Base-by-base conservation (phyloP, 2,888 invertebrate species). In the Orthosia gothica region DNA sequence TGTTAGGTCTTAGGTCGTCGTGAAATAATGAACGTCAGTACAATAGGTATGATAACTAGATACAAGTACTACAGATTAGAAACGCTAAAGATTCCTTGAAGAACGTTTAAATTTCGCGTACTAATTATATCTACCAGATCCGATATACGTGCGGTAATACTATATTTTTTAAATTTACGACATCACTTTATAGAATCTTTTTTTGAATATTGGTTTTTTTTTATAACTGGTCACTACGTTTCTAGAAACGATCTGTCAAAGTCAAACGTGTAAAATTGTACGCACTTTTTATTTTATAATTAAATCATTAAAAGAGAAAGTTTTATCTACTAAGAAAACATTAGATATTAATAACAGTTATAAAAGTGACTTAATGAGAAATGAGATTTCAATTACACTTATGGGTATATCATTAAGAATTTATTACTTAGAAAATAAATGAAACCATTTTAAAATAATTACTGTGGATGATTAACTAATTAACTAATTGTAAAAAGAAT, bases 61-160 rank as follows among this genome's bases (percentile, higher is more conserved):
- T 32, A 76, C 49, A 18, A 20, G 54, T 70, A 63, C 68, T 49
- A 13, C 57, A 63, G 26, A 81, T 81, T 76, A 78, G 82, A 78
- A 78, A 82, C 78, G 68, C 49, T 68, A 49, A 68, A 54, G 68
- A 82, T 82, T 82, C 78, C 82, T 82, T 78, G 78, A 78, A 82
- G 68, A 78, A 57, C 77, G 77, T 76, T 68, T 82, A 58, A 68
- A 75, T 77, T 77, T 76, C 76, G 40, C 77, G 26, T 63, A 67
- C 77, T 47, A 82, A 82, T 78, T 76, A 72, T 72, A 58, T 49
- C 7, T 59, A 69, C 52, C 26, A 68, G 4, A 55, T 82, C 23
- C 47, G 57, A 54, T 76, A 45, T 16, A 58, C 40, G 52, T 45
- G 40, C 26, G 40, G 47, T 64, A 40, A 18, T 15, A 58, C 23